A percentile compares a stretch with the other conserved stretches of the same genome.
phyloP scores from a whole-genome alignment of 2,888 invertebrate species.

The Pollenia labialis region DNA sequence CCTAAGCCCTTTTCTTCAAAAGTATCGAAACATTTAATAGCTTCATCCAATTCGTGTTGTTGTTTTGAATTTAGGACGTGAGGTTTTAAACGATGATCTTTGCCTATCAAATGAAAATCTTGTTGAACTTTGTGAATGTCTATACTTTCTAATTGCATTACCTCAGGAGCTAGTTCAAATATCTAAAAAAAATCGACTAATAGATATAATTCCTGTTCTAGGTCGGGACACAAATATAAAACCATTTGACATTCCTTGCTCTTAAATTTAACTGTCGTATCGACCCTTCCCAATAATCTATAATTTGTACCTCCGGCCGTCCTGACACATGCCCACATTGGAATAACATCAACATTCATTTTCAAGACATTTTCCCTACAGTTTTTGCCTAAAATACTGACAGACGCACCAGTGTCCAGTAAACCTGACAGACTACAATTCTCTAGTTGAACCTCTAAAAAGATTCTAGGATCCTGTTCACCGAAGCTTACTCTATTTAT shows the following conservation, averaged over 20 bases:
- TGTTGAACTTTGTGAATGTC: neutral
- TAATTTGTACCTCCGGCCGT: neutral
- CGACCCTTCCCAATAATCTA: neutral
- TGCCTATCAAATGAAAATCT: neutral
- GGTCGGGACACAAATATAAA: constrained; percentile 9
- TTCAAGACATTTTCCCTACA: neutral
- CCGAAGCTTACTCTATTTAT: neutral
- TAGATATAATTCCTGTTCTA: neutral
- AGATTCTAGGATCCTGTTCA: neutral
- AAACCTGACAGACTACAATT: neutral
- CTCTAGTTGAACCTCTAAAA: neutral
- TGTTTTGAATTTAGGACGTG: neutral
- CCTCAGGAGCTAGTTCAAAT: neutral
- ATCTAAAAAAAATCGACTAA: neutral
- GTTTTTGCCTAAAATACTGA: neutral
- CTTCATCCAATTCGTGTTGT: neutral
- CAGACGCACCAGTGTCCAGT: constrained; percentile 1
- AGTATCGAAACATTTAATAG: neutral
- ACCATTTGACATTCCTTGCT: neutral
- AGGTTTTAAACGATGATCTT: neutral
- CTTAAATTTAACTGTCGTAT: neutral
- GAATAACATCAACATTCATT: neutral
- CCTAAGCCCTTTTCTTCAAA: constrained; percentile 49
- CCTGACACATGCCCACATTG: neutral
- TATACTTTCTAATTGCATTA: neutral